A percentile compares a stretch with the other conserved stretches of the same genome.
These are phyloP conservation scores for Psilopsiagon aymara DNA, from an alignment of 2,113 vertebrate species.

Conservation along the genomic window DNA sequence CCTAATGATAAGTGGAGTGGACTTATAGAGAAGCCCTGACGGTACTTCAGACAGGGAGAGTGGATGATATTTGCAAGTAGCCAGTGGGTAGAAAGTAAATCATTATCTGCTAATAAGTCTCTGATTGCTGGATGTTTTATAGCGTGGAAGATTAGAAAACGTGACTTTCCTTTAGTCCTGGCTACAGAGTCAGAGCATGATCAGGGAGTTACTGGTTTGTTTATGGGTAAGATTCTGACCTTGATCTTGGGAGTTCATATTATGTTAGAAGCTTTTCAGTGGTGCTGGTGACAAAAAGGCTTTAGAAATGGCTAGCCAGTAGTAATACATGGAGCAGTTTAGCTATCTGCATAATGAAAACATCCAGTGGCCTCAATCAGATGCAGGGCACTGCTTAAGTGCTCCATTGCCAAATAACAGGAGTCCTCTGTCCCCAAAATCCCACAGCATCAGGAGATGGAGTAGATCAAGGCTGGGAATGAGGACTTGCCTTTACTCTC, in stretches of 20 bases:
- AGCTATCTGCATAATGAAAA: neutral
- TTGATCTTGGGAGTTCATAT: neutral
- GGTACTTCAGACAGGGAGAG: slow-evolving; percentile 59
- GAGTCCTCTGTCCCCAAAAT: neutral
- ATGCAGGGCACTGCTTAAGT: accelerated
- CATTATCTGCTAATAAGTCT: slow-evolving; percentile 46
- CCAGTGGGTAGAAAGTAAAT: slow-evolving; percentile 58
- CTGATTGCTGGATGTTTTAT: slow-evolving; percentile 33
- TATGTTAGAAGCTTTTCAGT: neutral
- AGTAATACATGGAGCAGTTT: neutral
- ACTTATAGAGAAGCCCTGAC: slow-evolving; percentile 60
- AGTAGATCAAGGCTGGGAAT: neutral
- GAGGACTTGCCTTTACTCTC: neutral
- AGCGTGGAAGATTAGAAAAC: slow-evolving; percentile 1
- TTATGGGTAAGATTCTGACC: neutral
- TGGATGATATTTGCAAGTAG: slow-evolving; percentile 67
- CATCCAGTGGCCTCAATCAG: neutral
- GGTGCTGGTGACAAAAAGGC: neutral
- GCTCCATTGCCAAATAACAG: neutral
- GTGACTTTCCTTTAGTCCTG: slow-evolving; percentile 14
- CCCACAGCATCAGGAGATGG: neutral
- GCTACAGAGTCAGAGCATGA: neutral
- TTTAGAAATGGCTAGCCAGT: neutral
- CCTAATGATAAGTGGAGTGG: slow-evolving; percentile 78
- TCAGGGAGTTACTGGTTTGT: neutral